phyloP scores from a whole-genome alignment of 64 coral and sea anemone species.

The Orbicella faveolata region DNA sequence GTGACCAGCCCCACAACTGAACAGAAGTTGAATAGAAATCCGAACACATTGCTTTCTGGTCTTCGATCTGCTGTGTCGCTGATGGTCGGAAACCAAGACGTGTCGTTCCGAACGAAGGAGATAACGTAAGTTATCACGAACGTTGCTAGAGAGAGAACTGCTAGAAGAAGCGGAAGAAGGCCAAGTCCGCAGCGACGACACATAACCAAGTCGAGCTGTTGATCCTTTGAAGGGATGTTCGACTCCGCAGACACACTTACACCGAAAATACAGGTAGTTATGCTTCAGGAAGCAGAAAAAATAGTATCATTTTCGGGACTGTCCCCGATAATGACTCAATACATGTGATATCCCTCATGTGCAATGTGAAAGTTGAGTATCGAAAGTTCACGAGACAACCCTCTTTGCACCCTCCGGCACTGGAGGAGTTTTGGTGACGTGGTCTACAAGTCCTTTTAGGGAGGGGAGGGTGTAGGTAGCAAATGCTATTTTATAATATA shows the following conservation, averaged over 20 bases:
- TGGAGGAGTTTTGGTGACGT: not conserved
- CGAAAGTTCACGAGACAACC: not conserved
- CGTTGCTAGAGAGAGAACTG: conserved; percentile 32
- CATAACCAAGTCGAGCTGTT: not conserved
- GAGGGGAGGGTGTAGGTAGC: not conserved
- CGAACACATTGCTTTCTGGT: conserved; percentile 91
- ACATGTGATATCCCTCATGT: not conserved
- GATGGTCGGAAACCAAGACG: conserved; percentile 74
- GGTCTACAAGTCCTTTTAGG: not conserved
- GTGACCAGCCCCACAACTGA: conserved; percentile 59
- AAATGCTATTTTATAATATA: not conserved
- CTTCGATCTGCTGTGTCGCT: conserved; percentile 45
- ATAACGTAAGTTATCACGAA: conserved; percentile 72
- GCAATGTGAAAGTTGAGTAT: not conserved
- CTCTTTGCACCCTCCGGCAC: too few relatives aligned
- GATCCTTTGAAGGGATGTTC: too few relatives aligned
- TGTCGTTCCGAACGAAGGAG: conserved; percentile 32
- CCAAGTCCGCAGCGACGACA: conserved; percentile 61
- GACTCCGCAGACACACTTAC: too few relatives aligned
- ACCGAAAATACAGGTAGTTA: not conserved
- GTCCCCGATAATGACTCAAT: not conserved
- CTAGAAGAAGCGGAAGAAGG: conserved; percentile 52
- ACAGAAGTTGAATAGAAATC: conserved; percentile 80
- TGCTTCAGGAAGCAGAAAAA: not conserved
- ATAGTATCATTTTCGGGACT: not conserved